A percentile compares a stretch with the other conserved stretches of the same genome.
These are phyloP conservation scores for Adelosebastes latens DNA, from an alignment of 2,797 vertebrate genomes.

Conservation along the genomic window DNA sequence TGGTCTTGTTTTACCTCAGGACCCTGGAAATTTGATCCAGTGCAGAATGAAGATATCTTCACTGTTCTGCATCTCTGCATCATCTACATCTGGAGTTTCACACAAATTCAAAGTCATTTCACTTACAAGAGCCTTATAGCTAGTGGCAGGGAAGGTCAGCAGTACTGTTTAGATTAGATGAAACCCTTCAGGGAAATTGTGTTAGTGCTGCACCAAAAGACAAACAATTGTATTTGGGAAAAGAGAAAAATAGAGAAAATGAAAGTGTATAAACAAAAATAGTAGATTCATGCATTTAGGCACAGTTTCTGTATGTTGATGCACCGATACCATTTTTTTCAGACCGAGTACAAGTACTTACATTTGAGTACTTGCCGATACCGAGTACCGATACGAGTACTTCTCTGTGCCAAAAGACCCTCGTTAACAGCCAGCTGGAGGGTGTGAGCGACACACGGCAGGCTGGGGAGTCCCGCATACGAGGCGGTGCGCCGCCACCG, in stretches of 20 bases:
- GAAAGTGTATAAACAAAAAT: neutral
- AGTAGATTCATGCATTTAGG: neutral
- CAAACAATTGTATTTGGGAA: neutral
- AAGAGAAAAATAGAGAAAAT: neutral
- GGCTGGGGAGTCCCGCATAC: too few species aligned
- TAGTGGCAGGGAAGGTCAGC: neutral
- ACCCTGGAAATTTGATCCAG: neutral
- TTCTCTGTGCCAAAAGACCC: too few species aligned
- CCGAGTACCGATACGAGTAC: too few species aligned
- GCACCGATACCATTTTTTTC: too few species aligned
- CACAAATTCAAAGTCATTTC: conserved; percentile 3
- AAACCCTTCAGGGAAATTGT: neutral
- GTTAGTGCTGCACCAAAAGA: neutral
- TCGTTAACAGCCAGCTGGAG: too few species aligned
- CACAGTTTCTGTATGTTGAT: neutral
- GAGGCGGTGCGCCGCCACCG: too few species aligned
- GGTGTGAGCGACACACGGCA: too few species aligned
- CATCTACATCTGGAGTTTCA: neutral
- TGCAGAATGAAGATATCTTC: neutral
- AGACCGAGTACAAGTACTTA: too few species aligned
- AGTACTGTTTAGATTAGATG: neutral
- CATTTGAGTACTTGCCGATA: too few species aligned
- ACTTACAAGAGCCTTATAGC: neutral
- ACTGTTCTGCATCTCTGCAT: neutral
- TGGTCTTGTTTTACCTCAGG: neutral